phyloP scores from a whole-genome alignment of 2,113 vertebrate species.

The Tauraco erythrolophus region DNA sequence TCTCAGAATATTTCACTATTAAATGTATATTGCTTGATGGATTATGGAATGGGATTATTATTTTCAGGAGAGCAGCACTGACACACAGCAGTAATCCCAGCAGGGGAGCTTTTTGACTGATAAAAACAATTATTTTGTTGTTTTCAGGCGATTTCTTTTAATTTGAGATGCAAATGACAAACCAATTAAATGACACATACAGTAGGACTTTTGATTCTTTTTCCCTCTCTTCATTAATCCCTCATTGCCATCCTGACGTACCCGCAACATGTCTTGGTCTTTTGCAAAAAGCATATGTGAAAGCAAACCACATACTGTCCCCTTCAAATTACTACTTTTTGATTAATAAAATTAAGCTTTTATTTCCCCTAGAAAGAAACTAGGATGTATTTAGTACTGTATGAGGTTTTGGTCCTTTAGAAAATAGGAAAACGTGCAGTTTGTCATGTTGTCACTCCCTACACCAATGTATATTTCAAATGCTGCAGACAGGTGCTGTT shows the following conservation, averaged over 20 bases:
- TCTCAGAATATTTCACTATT: background rate
- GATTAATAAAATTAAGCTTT: background rate
- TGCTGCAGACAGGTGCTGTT: background rate
- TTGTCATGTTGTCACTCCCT: background rate
- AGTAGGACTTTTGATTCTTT: background rate
- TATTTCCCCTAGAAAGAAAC: background rate
- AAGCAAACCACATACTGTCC: background rate
- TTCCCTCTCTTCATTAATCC: background rate
- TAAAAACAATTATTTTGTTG: background rate
- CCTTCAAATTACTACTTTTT: background rate
- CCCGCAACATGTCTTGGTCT: background rate
- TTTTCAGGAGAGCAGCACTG: background rate
- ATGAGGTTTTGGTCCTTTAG: background rate
- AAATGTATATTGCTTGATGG: background rate
- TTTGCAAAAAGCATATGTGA: background rate
- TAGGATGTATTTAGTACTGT: background rate
- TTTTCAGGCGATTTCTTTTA: background rate
- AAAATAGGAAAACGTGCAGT: background rate
- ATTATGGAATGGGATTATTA: background rate
- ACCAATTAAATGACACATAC: background rate
- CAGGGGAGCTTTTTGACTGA: background rate
- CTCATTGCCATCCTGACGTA: background rate
- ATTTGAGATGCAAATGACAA: background rate
- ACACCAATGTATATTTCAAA: background rate
- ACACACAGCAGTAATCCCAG: background rate